These are phyloP conservation scores for Aspidoscelis tigris DNA, from an alignment of 2,113 vertebrate genomes.

Conservation along the genomic window DNA sequence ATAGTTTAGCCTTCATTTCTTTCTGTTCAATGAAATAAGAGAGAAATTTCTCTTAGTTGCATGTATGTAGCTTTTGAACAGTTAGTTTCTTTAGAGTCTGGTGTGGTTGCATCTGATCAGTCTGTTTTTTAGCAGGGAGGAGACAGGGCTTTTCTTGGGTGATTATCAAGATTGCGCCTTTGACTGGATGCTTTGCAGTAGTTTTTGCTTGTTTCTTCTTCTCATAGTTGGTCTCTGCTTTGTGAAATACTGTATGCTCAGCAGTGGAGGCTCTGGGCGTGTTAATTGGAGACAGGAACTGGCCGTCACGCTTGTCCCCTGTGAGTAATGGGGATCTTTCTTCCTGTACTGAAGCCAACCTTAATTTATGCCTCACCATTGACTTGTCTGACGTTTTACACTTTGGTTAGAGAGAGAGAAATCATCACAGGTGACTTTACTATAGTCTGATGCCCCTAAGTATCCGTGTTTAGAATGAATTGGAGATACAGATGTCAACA, in stretches of 20 bases:
- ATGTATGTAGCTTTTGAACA: neutral
- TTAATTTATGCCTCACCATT: neutral
- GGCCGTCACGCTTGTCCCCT: neutral
- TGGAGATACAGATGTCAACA: neutral
- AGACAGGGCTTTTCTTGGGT: neutral
- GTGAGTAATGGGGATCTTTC: slow-evolving; percentile 5
- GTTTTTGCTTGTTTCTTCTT: neutral
- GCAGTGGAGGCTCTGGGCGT: neutral
- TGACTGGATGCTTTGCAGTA: neutral
- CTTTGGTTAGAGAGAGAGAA: neutral
- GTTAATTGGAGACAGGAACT: neutral
- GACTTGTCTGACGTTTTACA: neutral
- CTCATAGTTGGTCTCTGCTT: neutral
- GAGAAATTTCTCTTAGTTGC: neutral
- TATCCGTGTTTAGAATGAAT: neutral
- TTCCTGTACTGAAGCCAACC: neutral
- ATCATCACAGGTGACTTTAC: neutral
- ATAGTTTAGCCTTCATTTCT: neutral
- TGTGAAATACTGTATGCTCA: neutral
- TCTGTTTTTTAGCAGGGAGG: neutral
- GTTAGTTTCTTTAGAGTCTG: neutral
- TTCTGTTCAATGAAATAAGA: neutral
- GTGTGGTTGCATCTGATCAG: neutral
- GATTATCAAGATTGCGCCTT: neutral
- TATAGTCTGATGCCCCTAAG: neutral